Conservation (phyloP, 2,113 vertebrate genomes). For the Emydura subglobosa region DNA sequence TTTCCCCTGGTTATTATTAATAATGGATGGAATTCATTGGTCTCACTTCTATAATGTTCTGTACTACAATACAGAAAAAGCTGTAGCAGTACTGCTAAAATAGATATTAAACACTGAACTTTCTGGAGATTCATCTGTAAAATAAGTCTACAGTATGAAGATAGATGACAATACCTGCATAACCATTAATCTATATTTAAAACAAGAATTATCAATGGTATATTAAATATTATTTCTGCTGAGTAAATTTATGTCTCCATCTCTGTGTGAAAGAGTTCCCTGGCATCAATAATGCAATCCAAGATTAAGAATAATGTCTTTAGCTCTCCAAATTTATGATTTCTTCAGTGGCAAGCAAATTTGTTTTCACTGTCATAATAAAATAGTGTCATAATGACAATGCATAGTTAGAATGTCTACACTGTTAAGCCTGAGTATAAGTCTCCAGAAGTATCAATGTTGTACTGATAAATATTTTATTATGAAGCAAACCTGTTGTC, state of each 20-base stretch:
- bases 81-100: not conserved
- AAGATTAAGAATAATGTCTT: constrained; percentile 31
- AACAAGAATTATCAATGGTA: not conserved
- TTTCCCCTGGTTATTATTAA: not conserved
- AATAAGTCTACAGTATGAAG: not conserved
- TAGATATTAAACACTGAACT: not conserved
- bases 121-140: not conserved
- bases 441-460: not conserved
- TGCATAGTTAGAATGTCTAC: not conserved
- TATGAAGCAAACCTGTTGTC: not conserved
- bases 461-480: not conserved
- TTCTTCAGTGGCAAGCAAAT: constrained; percentile 12
- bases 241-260: constrained; percentile 1
- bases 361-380: not conserved
- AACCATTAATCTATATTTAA: not conserved
- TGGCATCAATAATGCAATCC: constrained; percentile 18
- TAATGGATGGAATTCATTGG: not conserved
- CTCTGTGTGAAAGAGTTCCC: constrained; percentile 35
- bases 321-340: not conserved
- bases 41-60: not conserved
- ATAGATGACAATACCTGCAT: not conserved
- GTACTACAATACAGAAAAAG: not conserved
- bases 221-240: not conserved
- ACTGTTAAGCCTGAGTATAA: fast-evolving
- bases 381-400: not conserved